These are phyloP conservation scores for Thymelicus sylvestris DNA, from an alignment of 2,888 invertebrate genomes.

Conservation along the genomic window DNA sequence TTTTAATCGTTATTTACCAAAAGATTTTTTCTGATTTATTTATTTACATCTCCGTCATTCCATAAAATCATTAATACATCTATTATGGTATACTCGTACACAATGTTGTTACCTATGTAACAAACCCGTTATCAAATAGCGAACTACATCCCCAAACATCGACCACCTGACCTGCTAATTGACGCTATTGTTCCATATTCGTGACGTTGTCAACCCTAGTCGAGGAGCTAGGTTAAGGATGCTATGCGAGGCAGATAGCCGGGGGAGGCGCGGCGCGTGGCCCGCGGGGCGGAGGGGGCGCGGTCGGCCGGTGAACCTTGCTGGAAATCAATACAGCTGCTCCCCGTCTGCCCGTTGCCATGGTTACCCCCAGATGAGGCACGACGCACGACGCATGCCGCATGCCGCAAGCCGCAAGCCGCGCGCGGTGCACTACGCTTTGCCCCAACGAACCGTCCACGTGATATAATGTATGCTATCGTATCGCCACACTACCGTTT, in stretches of 20 bases:
- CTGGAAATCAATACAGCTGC: conserved; percentile 86
- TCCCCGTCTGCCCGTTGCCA: conserved; percentile 74
- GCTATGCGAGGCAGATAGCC: conserved; percentile 28
- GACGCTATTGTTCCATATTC: conserved; percentile 1
- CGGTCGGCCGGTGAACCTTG: conserved; percentile 76
- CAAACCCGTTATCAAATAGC: not conserved
- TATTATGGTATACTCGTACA: not conserved
- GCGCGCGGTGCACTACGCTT: conserved; percentile 7
- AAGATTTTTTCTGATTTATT: too few relatives aligned
- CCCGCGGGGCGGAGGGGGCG: conserved; percentile 38
- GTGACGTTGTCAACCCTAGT: conserved; percentile 6
- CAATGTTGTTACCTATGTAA: too few relatives aligned
- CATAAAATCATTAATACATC: too few relatives aligned
- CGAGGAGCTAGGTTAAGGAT: conserved; percentile 33
- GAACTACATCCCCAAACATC: not conserved
- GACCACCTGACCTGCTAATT: not conserved
- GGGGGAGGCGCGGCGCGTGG: not conserved
- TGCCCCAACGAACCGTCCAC: not conserved
- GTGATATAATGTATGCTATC: conserved; percentile 2
- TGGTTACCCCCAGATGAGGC: conserved; percentile 71
- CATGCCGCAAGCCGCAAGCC: conserved; percentile 43
- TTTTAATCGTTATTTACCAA: too few relatives aligned
- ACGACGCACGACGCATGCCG: conserved; percentile 34
- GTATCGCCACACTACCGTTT: conserved; percentile 6
- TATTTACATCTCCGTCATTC: too few relatives aligned